Percentiles rank a stretch among this genome's conserved stretches.
phyloP scores from a whole-genome alignment of 2,113 vertebrate species.

The Reinhardtius hippoglossoides region DNA sequence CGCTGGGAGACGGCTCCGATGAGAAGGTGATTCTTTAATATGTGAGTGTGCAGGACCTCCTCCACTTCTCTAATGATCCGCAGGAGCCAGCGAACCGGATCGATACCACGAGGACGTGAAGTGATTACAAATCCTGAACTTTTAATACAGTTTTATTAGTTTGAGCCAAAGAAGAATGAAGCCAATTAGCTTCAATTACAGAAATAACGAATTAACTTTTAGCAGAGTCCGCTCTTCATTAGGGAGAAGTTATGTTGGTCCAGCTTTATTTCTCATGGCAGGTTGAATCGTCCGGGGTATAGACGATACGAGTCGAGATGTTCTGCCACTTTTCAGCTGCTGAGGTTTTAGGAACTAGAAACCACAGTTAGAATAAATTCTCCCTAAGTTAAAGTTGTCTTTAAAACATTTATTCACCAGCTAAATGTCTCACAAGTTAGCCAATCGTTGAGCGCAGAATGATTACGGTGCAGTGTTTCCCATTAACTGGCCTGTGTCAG shows the following conservation, averaged over 20 bases:
- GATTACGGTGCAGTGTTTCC: background rate
- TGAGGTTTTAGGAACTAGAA: no score
- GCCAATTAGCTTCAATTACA: background rate
- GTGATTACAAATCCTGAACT: background rate
- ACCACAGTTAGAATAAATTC: background rate
- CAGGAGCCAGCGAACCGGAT: background rate
- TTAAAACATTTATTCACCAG: background rate
- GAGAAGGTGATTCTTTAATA: background rate
- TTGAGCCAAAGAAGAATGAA: background rate
- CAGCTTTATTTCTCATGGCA: background rate
- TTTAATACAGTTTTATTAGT: background rate
- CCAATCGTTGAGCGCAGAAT: background rate
- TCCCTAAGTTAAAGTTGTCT: background rate
- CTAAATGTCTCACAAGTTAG: background rate
- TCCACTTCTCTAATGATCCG: no score
- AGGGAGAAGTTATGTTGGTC: background rate
- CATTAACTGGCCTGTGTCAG: background rate
- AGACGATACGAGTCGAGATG: background rate
- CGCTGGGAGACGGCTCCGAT: no score
- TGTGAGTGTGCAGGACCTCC: background rate
- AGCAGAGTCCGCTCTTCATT: background rate
- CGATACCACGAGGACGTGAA: background rate
- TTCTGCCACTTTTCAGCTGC: background rate
- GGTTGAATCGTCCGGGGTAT: background rate
- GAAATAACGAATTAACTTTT: background rate